phyloP scores from a whole-genome alignment of 2,797 vertebrate genomes.

The Gambelia wislizenii region DNA sequence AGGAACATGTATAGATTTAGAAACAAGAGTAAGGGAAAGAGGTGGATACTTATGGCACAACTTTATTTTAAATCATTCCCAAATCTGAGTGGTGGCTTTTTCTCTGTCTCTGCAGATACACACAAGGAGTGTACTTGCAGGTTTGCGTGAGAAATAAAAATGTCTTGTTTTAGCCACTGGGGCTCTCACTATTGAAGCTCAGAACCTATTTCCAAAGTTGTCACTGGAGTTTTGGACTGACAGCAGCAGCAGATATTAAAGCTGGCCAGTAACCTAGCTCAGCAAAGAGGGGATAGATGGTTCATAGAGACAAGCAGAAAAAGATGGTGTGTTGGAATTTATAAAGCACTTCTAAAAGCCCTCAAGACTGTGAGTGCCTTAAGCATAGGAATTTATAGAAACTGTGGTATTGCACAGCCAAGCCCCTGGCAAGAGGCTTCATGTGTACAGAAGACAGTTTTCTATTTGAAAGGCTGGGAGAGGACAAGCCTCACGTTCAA shows the following conservation, averaged over 20 bases:
- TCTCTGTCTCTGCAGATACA: background rate
- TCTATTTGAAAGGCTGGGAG: background rate
- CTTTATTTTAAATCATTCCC: slow-evolving; percentile 10
- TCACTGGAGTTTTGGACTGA: background rate
- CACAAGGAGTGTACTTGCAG: slow-evolving; percentile 3
- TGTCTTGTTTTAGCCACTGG: background rate
- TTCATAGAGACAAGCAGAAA: background rate
- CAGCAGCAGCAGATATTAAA: background rate
- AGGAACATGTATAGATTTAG: background rate
- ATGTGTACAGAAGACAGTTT: background rate
- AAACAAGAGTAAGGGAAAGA: slow-evolving; percentile 37
- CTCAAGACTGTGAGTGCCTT: background rate
- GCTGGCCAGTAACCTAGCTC: background rate
- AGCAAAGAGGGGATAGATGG: background rate
- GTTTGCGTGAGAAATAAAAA: slow-evolving; percentile 20
- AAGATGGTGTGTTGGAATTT: background rate
- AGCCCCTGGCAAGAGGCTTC: background rate
- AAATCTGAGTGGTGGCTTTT: slow-evolving; percentile 1
- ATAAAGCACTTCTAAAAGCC: background rate
- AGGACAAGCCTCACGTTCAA: background rate
- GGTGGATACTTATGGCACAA: slow-evolving; percentile 18
- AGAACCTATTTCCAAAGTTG: background rate
- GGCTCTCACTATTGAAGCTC: background rate
- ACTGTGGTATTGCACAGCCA: background rate
- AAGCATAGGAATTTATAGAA: background rate